Conservation (phyloP, 2,888 invertebrate species). For the Magallana nippona region DNA sequence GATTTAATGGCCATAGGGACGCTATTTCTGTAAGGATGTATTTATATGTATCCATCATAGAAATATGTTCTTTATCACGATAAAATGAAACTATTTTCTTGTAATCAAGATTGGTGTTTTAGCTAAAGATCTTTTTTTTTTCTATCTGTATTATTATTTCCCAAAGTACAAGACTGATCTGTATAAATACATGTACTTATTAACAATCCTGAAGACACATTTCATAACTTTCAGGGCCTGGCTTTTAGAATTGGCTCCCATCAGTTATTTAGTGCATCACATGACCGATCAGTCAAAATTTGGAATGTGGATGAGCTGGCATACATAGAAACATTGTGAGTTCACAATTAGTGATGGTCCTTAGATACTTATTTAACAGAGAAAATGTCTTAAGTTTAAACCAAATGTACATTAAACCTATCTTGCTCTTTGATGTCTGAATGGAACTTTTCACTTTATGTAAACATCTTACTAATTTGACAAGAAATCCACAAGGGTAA, state of each 20-base stretch:
- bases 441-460: no score
- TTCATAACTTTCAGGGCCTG: constrained; percentile 83
- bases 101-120: no score
- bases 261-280: constrained; percentile 85
- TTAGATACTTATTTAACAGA: not conserved
- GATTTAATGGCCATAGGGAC: constrained; percentile 84
- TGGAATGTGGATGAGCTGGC: constrained; percentile 98
- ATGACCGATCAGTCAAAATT: constrained; percentile 87
- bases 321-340: constrained; percentile 93
- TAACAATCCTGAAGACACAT: not conserved
- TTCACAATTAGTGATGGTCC: constrained; percentile 35
- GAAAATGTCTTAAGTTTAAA: not conserved
- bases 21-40: constrained; percentile 77
- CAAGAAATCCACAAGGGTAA: no score
- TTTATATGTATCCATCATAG: not conserved
- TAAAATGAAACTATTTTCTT: no score
- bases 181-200: no score
- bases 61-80: no score
- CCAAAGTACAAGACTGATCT: no score
- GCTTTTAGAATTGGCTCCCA: constrained; percentile 92
- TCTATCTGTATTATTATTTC: no score
- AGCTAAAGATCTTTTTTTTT: no score
- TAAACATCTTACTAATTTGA: no score
- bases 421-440: no score
- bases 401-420: no score